These are phyloP conservation scores for Brachyistius frenatus DNA, from an alignment of 2,113 vertebrate genomes.

Conservation along the genomic window DNA sequence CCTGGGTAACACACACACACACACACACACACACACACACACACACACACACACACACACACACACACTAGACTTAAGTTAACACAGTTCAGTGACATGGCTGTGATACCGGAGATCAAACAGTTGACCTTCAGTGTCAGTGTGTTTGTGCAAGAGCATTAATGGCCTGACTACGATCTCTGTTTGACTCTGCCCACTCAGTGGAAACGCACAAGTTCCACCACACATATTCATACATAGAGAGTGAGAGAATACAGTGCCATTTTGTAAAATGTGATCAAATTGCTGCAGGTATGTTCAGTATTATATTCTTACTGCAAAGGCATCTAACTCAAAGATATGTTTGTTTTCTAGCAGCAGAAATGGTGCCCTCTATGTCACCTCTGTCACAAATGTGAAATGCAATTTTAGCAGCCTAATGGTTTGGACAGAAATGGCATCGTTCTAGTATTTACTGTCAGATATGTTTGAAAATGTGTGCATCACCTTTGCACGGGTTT, in stretches of 20 bases:
- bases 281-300: not conserved
- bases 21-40: not conserved
- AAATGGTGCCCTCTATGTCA: slow-evolving; percentile 2
- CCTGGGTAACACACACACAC: not conserved
- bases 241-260: not conserved
- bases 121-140: slow-evolving; percentile 23
- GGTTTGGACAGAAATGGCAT: not conserved
- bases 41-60: slow-evolving; percentile 8
- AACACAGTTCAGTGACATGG: slow-evolving; percentile 10
- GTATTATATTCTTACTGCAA: not conserved
- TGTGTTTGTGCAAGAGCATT: slow-evolving; percentile 33
- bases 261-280: slow-evolving; percentile 6
- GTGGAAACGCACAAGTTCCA: slow-evolving; percentile 1
- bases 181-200: slow-evolving; percentile 24
- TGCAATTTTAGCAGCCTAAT: slow-evolving; percentile 28
- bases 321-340: not conserved
- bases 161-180: slow-evolving; percentile 37
- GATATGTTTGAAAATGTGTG: slow-evolving; percentile 13
- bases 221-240: slow-evolving; percentile 5
- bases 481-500: not conserved
- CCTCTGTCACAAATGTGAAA: slow-evolving; percentile 8
- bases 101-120: slow-evolving; percentile 33
- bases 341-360: slow-evolving; percentile 29
- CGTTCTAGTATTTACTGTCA: slow-evolving; percentile 21
- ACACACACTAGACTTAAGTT: slow-evolving; percentile 13